A percentile compares a stretch with the other conserved stretches of the same genome.
phyloP scores from a whole-genome alignment of 2,888 invertebrate genomes.

The Andricus curvator region DNA sequence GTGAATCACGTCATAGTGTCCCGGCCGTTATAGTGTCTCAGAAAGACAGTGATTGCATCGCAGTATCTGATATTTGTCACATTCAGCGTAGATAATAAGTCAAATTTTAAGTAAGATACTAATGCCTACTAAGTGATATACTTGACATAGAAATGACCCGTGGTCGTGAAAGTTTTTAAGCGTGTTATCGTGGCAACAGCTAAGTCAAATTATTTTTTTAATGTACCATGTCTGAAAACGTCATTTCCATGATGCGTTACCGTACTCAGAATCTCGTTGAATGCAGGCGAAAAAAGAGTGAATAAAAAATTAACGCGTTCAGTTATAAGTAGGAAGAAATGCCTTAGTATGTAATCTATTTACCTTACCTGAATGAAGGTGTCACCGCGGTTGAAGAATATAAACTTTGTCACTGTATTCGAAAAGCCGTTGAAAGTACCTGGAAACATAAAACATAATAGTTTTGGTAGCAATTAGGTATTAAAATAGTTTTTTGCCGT shows the following conservation, averaged over 20 bases:
- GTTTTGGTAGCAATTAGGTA: not conserved
- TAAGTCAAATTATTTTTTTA: not conserved
- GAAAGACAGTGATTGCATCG: not conserved
- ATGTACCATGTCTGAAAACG: not conserved
- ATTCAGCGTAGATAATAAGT: not conserved
- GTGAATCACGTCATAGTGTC: not conserved
- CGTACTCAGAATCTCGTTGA: not conserved
- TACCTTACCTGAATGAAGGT: not conserved
- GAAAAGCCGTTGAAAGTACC: constrained; percentile 1
- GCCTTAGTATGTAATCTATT: not conserved
- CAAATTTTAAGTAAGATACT: not conserved
- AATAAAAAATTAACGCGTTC: not conserved
- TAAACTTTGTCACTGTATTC: not conserved
- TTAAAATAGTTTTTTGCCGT: not conserved
- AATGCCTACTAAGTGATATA: not conserved
- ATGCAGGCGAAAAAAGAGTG: not conserved
- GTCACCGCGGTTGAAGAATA: not conserved
- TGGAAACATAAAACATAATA: not conserved
- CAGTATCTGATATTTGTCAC: not conserved
- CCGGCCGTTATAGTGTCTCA: not conserved
- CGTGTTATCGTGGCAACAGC: not conserved
- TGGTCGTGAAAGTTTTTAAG: not conserved
- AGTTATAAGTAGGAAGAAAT: not conserved
- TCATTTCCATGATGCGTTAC: not conserved
- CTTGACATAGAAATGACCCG: not conserved